Percentiles rank a stretch among this genome's conserved stretches.
These are phyloP conservation scores for Neodiprion pinetum DNA, from an alignment of 1,140 invertebrate genomes.

Conservation along the genomic window DNA sequence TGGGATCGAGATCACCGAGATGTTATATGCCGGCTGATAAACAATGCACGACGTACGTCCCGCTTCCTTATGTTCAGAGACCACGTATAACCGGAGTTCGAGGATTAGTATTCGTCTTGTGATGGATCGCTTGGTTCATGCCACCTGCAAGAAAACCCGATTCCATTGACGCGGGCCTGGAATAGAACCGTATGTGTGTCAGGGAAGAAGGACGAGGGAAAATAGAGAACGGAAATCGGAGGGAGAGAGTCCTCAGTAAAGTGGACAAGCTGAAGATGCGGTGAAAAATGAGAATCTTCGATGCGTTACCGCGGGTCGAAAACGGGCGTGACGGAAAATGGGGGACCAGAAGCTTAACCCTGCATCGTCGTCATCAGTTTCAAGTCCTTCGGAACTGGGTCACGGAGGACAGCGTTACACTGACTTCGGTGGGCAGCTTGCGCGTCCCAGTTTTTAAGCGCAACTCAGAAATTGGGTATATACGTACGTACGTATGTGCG, in stretches of 20 bases:
- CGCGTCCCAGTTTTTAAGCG: neutral
- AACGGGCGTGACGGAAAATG: neutral
- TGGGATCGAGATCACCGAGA: too few species aligned
- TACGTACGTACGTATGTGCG: neutral
- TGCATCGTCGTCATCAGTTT: slow-evolving; percentile 5
- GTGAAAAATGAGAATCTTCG: neutral
- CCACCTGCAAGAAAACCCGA: too few species aligned
- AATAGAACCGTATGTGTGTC: too few species aligned
- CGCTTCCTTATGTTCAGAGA: too few species aligned
- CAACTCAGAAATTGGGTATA: neutral
- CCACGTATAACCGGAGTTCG: too few species aligned
- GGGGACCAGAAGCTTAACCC: neutral
- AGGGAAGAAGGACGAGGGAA: too few species aligned
- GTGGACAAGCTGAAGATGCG: neutral
- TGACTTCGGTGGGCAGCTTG: neutral
- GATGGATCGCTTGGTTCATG: too few species aligned
- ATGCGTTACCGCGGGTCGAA: neutral
- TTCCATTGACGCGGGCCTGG: too few species aligned
- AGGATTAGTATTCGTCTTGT: too few species aligned
- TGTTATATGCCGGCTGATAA: too few species aligned
- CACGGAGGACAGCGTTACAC: neutral
- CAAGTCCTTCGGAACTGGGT: neutral
- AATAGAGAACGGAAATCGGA: too few species aligned
- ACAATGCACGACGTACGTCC: too few species aligned
- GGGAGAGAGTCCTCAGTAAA: neutral